Conservation (phyloP, 2,797 vertebrate genomes). For the Novumbra hubbsi region DNA sequence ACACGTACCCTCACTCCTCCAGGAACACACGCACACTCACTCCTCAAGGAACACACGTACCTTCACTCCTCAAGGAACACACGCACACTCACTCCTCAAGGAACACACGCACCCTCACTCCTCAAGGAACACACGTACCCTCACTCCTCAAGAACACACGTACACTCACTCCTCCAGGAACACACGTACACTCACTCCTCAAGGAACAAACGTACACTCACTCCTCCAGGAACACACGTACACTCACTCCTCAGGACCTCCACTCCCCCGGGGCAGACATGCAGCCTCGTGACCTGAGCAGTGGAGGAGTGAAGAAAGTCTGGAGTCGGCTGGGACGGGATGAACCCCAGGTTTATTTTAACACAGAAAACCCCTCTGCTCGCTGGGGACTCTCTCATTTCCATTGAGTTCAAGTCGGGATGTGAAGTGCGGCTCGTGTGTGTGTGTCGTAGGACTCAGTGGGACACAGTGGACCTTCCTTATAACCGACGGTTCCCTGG, state of each 20-base stretch:
- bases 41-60: not conserved
- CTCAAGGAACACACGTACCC: not conserved
- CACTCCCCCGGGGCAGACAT: not conserved
- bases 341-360: no score
- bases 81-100: not conserved
- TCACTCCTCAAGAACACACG: not conserved
- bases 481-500: not conserved
- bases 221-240: not conserved
- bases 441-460: not conserved
- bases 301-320: not conserved
- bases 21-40: not conserved
- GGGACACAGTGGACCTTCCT: not conserved
- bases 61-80: not conserved
- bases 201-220: not conserved
- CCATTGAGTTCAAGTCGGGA: no score
- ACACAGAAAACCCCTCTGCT: no score
- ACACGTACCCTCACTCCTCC: not conserved
- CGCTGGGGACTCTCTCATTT: no score
- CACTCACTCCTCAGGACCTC: not conserved
- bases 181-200: not conserved
- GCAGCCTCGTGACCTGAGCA: not conserved
- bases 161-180: not conserved
- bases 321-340: no score
- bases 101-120: not conserved
- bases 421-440: not conserved